Base-by-base conservation (phyloP, 2,888 invertebrate species). In the Macrosoma leucophasiata region DNA sequence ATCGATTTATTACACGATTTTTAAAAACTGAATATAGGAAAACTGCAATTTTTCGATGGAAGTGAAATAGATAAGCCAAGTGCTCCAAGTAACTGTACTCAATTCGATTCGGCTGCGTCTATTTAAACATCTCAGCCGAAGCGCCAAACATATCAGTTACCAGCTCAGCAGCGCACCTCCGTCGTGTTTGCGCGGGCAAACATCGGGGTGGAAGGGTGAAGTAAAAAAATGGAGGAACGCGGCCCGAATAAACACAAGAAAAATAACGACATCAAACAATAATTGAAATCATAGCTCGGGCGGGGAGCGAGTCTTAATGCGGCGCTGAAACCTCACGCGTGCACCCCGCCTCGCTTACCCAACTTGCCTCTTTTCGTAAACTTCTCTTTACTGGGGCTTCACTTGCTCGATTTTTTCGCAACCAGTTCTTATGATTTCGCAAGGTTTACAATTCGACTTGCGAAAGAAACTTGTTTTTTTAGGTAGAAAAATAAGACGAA, bases 231-330 rank as follows among this genome's bases (percentile, higher is more conserved):
- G 67, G 64, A 64, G 69, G 62, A 71, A 73, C 66, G 69, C 63
- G 64, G 60, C 68, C 70, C 71, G 71, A 79, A 77, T 74, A 77
- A 78, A 79, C 75, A 81, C 61, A 72, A 70, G 66, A 72, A 66
- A 73, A 82, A 79, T 74, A 78, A 81, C 74, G 75, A 76, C 70
- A 72, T 78, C 74, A 76, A 81, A 81, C 64, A 77, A 76, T 79
- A 81, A 81, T 81, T 78, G 82, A 81, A 82, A 81, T 78, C 77
- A 77, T 76, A 70, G 72, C 67, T 62, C 50, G 62, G 56, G 50
- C 55, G 50, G 52, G 62, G 60, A 56, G 58, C 52, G 57, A 47
- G 47, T 45, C 46, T 35, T 65, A 48, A 61, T 59, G 58, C 55
- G 55, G 46, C 43, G 41, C 41, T 43, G 60, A 64, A 62, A 56